Evolutionary conservation across 2,797 vertebrate species (phyloP).

Genomic region (Semotilus atromaculatus): DNA sequence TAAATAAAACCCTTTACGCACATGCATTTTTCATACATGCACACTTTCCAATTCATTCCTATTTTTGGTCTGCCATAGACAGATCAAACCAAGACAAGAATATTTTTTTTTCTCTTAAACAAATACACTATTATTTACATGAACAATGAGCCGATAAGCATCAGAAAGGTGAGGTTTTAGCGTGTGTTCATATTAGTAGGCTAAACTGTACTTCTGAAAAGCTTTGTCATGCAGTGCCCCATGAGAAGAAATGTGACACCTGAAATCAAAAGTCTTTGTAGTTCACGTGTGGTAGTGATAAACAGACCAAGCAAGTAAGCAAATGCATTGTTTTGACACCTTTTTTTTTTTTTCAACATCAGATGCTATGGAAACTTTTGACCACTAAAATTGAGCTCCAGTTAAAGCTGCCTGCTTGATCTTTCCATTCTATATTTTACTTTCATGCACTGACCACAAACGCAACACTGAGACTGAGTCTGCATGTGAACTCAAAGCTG

Average conservation of each 20-base stretch:
- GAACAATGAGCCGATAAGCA: background rate
- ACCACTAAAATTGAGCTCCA: constrained; percentile 5
- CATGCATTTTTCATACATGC: background rate
- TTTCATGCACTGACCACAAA: constrained; percentile 22
- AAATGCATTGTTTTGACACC: background rate
- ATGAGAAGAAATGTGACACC: constrained; percentile 2
- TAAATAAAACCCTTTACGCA: background rate
- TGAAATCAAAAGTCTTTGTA: constrained; percentile 8
- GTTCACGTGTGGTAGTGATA: background rate
- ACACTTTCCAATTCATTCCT: background rate
- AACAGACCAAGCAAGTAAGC: background rate
- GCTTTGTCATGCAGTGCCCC: background rate
- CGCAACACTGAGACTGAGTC: background rate
- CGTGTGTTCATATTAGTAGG: background rate
- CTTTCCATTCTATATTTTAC: constrained; percentile 17
- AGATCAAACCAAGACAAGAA: background rate
- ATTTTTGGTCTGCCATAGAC: background rate
- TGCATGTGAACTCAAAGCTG: background rate
- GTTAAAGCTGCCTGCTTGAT: background rate
- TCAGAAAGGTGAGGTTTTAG: background rate
- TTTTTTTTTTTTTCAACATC: constrained; percentile 7
- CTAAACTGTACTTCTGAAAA: background rate
- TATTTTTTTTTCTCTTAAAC: background rate
- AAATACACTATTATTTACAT: too few relatives aligned
- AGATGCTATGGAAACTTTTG: constrained; percentile 23